Evolutionary conservation across 2,797 vertebrate species (phyloP), one percentile per base, ranked within the genome.

Genomic region (Oryzias dopingdopingensis): DNA sequence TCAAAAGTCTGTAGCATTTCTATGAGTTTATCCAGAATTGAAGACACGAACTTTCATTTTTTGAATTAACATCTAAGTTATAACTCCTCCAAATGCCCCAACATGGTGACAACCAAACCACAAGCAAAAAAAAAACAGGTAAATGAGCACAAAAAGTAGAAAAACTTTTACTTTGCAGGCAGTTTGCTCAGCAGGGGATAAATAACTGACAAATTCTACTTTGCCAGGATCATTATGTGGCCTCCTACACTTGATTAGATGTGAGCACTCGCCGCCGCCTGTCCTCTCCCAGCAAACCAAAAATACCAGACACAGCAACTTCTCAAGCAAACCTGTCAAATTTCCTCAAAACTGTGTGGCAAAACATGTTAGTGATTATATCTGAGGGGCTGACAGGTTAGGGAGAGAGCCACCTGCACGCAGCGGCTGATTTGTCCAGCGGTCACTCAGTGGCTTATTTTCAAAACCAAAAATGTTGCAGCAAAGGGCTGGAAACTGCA

Each of bases 261-360:
- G 44, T 52, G 50, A 48, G 50, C 51, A 44, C 23, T 12, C 14
- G 49, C 44, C 40, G 15, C 52, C n/a, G 53, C n/a, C 43, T 67
- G 66, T 62, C 62, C 62, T 64, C 45, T 6, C 15, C 49, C 42
- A 59, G 40, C 47, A 56, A 68, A 65, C 65, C 65, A 57, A 63
- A 65, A 58, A 58, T 29, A 62, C 52, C 29, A 58, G 32, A 52
- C 26, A 15, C 52, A 58, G 51, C 52, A 59, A 51, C 51, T 59
- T 20, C 53, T 53, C 29, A 26, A 18, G 67, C 55, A 41, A 65
- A 42, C 22, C 43, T 59, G 55, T 66, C 52, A 56, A 45, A 26
- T 42, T 46, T 52, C 59, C 40, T 47, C 12, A 26, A 60, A 65
- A 42, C 29, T 22, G 22, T 24, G 46, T 15, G 58, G 29, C 42